Conservation (phyloP, 2,797 vertebrate genomes). For the Rhinichthys osculus region DNA sequence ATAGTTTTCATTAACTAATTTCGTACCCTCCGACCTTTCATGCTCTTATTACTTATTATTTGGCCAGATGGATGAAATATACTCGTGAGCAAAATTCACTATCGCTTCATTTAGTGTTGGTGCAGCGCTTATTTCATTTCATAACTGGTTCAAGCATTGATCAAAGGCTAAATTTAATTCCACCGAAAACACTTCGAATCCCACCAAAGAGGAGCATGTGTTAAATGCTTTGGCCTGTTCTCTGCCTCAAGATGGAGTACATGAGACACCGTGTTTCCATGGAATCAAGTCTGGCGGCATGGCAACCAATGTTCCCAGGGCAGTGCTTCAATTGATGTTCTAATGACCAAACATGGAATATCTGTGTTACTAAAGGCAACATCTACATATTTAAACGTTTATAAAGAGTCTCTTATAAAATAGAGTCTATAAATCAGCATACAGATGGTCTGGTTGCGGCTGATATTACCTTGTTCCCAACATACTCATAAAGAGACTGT, state of each 20-base stretch:
- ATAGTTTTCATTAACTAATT: conserved; percentile 15
- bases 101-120: not conserved
- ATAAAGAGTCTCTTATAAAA: not conserved
- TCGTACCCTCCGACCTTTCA: not conserved
- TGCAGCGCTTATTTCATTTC: not conserved
- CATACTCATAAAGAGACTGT: not conserved
- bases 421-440: not conserved
- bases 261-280: conserved; percentile 53
- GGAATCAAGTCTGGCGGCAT: conserved; percentile 43
- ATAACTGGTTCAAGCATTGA: not conserved
- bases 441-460: not conserved
- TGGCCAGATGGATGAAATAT: not conserved
- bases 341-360: not conserved
- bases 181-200: not conserved
- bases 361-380: not conserved
- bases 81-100: not conserved
- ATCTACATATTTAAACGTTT: not conserved
- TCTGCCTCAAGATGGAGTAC: conserved; percentile 58
- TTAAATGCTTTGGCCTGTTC: conserved; percentile 22
- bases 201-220: not conserved
- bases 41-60: conserved; percentile 13
- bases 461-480: not conserved
- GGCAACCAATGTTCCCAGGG: conserved; percentile 41
- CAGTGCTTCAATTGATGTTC: not conserved
- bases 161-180: conserved; percentile 12